Evolutionary conservation across 2,888 invertebrate species (phyloP).

Genomic region (Lomographa bimaculata): DNA sequence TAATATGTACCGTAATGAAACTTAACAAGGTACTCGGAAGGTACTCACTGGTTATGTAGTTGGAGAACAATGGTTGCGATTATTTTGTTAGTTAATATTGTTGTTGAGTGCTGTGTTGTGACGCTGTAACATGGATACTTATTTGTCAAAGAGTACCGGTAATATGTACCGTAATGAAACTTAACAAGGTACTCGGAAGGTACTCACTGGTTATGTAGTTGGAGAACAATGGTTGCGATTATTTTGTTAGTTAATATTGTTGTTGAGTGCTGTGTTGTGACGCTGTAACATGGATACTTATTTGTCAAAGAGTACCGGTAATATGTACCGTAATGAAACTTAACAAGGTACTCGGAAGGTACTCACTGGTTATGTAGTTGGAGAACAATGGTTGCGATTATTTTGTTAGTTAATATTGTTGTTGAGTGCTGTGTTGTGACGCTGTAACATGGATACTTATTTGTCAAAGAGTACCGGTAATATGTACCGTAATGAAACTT

Average conservation of each 20-base stretch:
- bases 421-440: too few species aligned
- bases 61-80: slow-evolving; percentile 9
- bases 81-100: slow-evolving; percentile 36
- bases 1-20: slow-evolving; percentile 75
- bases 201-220: slow-evolving; percentile 37
- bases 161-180: slow-evolving; percentile 75
- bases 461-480: too few species aligned
- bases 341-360: slow-evolving; percentile 44
- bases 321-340: slow-evolving; percentile 75
- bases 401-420: background rate
- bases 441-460: too few species aligned
- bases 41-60: slow-evolving; percentile 38
- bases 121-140: slow-evolving; percentile 67
- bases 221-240: slow-evolving; percentile 9
- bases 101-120: slow-evolving; percentile 47
- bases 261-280: slow-evolving; percentile 46
- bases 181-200: slow-evolving; percentile 46
- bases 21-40: slow-evolving; percentile 47
- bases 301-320: slow-evolving; percentile 65
- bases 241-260: slow-evolving; percentile 38
- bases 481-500: too few species aligned
- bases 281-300: slow-evolving; percentile 68
- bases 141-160: slow-evolving; percentile 65
- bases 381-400: slow-evolving; percentile 8
- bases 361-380: slow-evolving; percentile 36